Conservation (phyloP, 2,797 vertebrate species). For the Linurgus olivaceus region DNA sequence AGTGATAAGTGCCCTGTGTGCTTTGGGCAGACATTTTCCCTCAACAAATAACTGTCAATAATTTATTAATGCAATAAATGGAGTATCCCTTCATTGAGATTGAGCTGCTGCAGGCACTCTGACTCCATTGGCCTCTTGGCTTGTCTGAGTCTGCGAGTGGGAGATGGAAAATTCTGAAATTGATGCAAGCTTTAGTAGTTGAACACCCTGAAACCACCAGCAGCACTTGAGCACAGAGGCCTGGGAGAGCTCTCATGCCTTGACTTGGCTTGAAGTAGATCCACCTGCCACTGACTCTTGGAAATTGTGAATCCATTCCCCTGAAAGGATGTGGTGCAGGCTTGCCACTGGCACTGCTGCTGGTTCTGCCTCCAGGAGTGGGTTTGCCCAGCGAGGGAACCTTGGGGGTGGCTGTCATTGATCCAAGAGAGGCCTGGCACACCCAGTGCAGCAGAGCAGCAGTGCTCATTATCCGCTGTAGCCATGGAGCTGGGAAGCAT, state of each 20-base stretch:
- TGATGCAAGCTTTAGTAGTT: neutral
- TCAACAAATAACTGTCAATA: neutral
- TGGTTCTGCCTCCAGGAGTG: neutral
- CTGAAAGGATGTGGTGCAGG: rapidly evolving
- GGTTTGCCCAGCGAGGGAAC: neutral
- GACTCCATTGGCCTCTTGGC: neutral
- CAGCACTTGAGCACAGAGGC: neutral
- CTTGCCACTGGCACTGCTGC: neutral
- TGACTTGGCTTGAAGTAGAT: neutral
- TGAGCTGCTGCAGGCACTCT: neutral
- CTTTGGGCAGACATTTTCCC: neutral
- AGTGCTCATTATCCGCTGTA: rapidly evolving
- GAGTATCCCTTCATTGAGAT: neutral
- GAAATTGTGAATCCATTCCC: neutral
- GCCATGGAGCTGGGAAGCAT: neutral
- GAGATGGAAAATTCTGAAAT: neutral
- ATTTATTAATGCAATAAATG: neutral
- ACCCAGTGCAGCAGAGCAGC: neutral
- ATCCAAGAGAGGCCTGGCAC: neutral
- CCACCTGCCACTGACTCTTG: neutral
- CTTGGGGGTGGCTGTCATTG: neutral
- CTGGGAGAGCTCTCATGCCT: neutral
- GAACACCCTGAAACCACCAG: neutral
- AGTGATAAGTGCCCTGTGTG: neutral
- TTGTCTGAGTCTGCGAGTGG: rapidly evolving